Evolutionary conservation across 2,888 invertebrate genomes (phyloP).

Genomic region (Aphrophora alni): DNA sequence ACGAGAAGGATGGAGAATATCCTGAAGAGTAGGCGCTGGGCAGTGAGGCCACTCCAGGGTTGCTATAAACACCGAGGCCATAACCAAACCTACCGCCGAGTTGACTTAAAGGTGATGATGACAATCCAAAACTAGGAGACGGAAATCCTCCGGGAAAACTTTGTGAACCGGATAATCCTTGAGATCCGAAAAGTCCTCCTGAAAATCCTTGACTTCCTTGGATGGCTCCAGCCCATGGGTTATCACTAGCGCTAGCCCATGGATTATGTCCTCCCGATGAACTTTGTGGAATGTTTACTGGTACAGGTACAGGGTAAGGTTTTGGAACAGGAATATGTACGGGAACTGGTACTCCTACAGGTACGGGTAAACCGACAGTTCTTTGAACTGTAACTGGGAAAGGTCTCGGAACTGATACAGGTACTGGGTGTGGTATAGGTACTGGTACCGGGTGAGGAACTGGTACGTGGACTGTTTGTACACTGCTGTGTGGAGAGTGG

Average conservation of each 20-base stretch:
- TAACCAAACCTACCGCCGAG: conserved; percentile 19
- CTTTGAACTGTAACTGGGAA: conserved; percentile 33
- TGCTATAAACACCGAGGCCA: conserved; percentile 26
- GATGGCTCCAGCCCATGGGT: not conserved
- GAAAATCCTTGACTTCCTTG: not conserved
- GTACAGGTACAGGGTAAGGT: conserved; percentile 41
- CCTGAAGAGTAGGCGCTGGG: conserved; percentile 14
- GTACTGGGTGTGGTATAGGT: conserved; percentile 24
- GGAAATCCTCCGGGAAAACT: not conserved
- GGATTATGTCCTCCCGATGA: not conserved
- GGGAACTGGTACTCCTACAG: conserved; percentile 29
- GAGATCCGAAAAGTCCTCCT: too few relatives aligned
- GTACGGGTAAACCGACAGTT: conserved; percentile 30
- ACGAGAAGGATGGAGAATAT: not conserved
- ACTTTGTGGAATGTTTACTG: conserved; percentile 27
- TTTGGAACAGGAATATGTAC: conserved; percentile 31
- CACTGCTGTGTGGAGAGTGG: not conserved
- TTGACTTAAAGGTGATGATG: not conserved
- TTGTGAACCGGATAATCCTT: not conserved
- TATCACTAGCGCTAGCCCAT: not conserved
- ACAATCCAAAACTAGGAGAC: not conserved
- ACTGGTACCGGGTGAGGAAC: conserved; percentile 24
- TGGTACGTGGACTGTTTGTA: conserved; percentile 7
- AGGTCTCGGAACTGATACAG: conserved; percentile 29
- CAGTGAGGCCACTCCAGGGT: conserved; percentile 16